These are phyloP conservation scores for Fukomys damarensis DNA, from an alignment of 2,113 vertebrate genomes.

Conservation along the genomic window DNA sequence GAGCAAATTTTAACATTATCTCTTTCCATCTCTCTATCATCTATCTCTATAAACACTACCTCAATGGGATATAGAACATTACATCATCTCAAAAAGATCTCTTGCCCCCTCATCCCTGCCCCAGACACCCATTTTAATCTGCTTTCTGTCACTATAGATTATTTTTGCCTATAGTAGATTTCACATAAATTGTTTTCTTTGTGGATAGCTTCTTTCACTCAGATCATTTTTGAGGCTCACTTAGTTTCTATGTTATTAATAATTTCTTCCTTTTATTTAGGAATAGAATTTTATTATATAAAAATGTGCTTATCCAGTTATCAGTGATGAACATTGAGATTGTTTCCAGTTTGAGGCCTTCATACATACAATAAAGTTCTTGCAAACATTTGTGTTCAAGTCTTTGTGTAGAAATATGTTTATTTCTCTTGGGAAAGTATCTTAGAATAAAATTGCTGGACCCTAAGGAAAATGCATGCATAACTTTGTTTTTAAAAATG, in stretches of 20 bases:
- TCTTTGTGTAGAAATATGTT: not conserved
- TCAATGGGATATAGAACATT: not conserved
- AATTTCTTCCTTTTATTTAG: not conserved
- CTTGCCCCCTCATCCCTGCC: not conserved
- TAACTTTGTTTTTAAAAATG: constrained; percentile 42
- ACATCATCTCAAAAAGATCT: not conserved
- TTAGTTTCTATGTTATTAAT: not conserved
- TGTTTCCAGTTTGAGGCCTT: not conserved
- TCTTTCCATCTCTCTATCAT: not conserved
- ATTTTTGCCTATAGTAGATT: not conserved
- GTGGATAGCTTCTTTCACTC: constrained; percentile 20
- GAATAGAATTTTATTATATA: not conserved
- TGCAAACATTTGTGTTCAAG: not conserved
- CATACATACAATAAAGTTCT: not conserved
- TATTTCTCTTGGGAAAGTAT: not conserved
- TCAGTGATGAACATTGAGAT: not conserved
- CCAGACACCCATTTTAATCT: not conserved
- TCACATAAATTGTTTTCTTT: not conserved
- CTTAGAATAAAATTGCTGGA: not conserved
- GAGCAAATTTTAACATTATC: not conserved
- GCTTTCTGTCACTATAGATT: not conserved
- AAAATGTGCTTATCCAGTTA: not conserved
- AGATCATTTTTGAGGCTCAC: constrained; percentile 11
- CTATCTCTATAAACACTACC: not conserved
- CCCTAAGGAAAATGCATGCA: not conserved